Evolutionary conservation across 2,797 vertebrate species (phyloP), one percentile per base, ranked within the genome.

Genomic region (Poeciliopsis paucimaculata): DNA sequence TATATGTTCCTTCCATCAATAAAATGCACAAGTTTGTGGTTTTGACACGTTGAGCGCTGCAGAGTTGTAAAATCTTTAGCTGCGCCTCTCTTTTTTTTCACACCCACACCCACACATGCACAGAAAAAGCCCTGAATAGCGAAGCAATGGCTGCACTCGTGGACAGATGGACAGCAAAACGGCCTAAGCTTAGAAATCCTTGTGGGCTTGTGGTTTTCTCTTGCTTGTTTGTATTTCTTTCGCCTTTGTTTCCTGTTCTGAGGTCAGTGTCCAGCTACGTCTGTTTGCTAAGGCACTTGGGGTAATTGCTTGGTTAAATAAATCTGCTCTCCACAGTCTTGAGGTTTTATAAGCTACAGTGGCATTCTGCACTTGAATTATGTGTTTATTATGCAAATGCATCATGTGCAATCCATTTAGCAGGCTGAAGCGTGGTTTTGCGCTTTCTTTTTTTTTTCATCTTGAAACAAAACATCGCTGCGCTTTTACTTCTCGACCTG

Each of bases 301-400:
- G 84, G 79, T 90, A 88, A 90, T 92, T 86, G 85, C 88, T 85
- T 88, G 70, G 89, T 81, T 84, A 86, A 91, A 93, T 92, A 90
- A 89, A 92, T 86, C 77, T 79, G 20, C 78, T 82, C 75, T 86
- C 78, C 76, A 47, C 84, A 79, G 77, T 78, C 81, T 75, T 73
- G 66, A 72, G 85, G 81, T 88, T 82, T 90, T 82, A 68, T 71
- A 78, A 85, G 82, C 81, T 75, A 83, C 81, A 85, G 78, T 51
- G 80, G 80, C 78, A 78, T 82, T 78, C 80, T 71, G 76, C 77
- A 60, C 47, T 71, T 82, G 36, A 68, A 82, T 74, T 77, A 74
- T 77, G 71, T 79, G 75, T 83, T 89, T 76, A 83, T 84, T 80
- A 72, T 85, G 66, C 31, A 47, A 78, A 81, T 89, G 28, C 31